These are phyloP conservation scores for Drosophila setosimentum DNA, from an alignment of 2,888 invertebrate species.

Conservation along the genomic window DNA sequence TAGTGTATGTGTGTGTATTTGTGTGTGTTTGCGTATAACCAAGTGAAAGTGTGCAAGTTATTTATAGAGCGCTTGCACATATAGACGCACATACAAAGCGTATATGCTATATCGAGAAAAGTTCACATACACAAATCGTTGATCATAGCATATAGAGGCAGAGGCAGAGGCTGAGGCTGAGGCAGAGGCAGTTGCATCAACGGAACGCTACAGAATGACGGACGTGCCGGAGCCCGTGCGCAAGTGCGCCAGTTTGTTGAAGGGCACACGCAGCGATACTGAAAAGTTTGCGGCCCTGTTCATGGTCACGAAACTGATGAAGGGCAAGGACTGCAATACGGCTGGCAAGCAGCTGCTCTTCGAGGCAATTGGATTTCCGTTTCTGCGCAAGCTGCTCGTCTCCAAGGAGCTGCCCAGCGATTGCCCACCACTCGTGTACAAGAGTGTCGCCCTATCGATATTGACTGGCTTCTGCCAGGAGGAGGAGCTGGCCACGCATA, in stretches of 20 bases:
- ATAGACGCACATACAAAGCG: conserved; percentile 29
- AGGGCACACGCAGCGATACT: conserved; percentile 92
- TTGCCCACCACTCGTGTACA: conserved; percentile 95
- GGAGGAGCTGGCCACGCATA: conserved; percentile 91
- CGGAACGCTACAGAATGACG: conserved; percentile 74
- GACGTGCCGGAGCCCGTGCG: conserved; percentile 91
- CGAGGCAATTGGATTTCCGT: conserved; percentile 95
- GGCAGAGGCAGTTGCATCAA: conserved; percentile 16
- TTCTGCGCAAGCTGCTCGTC: conserved; percentile 92
- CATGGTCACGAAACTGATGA: conserved; percentile 95
- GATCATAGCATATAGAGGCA: conserved; percentile 26
- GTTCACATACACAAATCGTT: conserved; percentile 20
- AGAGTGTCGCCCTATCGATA: conserved; percentile 95
- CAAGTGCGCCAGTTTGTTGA: conserved; percentile 93
- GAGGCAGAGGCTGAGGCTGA: conserved; percentile 23
- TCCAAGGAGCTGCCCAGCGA: conserved; percentile 92
- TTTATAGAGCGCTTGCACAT: conserved; percentile 63
- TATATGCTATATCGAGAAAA: conserved; percentile 21
- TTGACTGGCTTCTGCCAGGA: conserved; percentile 94
- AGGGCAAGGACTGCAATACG: conserved; percentile 92
- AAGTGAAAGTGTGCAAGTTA: conserved; percentile 77
- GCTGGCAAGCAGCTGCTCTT: conserved; percentile 93
- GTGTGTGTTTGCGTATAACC: conserved; percentile 59
- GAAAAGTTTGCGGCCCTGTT: conserved; percentile 96
- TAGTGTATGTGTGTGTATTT: conserved; percentile 22